Base-by-base conservation (phyloP, 2,797 vertebrate genomes). In the Todus mexicanus region DNA sequence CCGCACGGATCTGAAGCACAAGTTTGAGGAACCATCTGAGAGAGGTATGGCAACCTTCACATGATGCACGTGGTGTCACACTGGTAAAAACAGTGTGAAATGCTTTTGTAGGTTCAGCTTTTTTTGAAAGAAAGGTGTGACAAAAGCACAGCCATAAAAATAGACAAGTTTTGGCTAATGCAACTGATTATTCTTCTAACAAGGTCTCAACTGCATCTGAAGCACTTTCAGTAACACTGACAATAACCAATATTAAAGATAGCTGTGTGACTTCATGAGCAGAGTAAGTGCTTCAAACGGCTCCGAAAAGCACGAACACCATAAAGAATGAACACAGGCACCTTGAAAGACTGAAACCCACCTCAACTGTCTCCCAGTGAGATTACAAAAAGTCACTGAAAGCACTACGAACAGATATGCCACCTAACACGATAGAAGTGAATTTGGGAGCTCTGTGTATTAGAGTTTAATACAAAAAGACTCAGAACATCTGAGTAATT, bases 31-130 rank as follows among this genome's bases (percentile, higher is more conserved):
- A 17, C 1, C 7, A 21, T 57, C 68, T 23, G 12, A 71, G n/a
- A n/a, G 20, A 82, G 26, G 16, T n/a, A 59, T 5, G 6, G 45
- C 42, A 69, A 43, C 43, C 38, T 65, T 71, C n/a, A 31, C 1
- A 0, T 2, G 8, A 48, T 5, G 1, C 37, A 15, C 7, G 15
- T 3, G 2, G 29, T 9, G 40, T 37, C 51, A 43, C 0, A 3
- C 3, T 1, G 0, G 29, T 37, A 40, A 66, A 50, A 66, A 50
- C 22, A 38, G 33, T 6, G 0, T n/a, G 60, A 89, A 79, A 56
- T 12, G 12, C 48, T 87, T 79, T 69, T 54, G 43, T 7, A 20
- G 22, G 29, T 43, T 72, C 38, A 23, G 22, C 23, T 81, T n/a
- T 84, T 81, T 60, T 26, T 42, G 18, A 20, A 89, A 47, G 42